Evolutionary conservation across 2,888 invertebrate species (phyloP).

Genomic region (Gandaritis pyraliata): DNA sequence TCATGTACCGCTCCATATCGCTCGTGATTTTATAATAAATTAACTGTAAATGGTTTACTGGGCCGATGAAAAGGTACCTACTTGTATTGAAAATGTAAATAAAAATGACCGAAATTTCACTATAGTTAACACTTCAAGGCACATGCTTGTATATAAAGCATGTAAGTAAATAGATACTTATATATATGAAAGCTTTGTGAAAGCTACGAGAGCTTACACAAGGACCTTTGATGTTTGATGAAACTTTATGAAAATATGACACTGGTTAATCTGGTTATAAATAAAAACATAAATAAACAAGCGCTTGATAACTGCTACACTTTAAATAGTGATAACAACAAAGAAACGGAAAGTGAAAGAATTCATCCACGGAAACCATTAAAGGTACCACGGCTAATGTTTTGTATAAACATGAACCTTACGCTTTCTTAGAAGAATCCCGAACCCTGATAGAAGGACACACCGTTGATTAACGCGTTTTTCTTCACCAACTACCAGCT

Average conservation of each 20-base stretch:
- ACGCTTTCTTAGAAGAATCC: slow-evolving; percentile 72
- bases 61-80: slow-evolving; percentile 64
- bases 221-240: too few species aligned
- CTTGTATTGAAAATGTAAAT: slow-evolving; percentile 61
- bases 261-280: too few species aligned
- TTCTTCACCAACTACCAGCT: slow-evolving; percentile 42
- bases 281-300: slow-evolving; percentile 6
- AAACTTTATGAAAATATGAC: too few species aligned
- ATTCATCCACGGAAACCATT: slow-evolving; percentile 65
- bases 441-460: slow-evolving; percentile 66
- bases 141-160: background rate
- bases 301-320: slow-evolving; percentile 45
- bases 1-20: slow-evolving; percentile 60
- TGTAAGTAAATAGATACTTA: background rate
- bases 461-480: slow-evolving; percentile 75
- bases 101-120: slow-evolving; percentile 68
- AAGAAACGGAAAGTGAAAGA: slow-evolving; percentile 74
- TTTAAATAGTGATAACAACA: slow-evolving; percentile 59
- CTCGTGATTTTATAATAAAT: slow-evolving; percentile 80
- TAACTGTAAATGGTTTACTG: slow-evolving; percentile 75
- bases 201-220: too few species aligned
- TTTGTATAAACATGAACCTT: slow-evolving; percentile 70
- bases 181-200: too few species aligned
- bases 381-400: slow-evolving; percentile 68
- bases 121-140: slow-evolving; percentile 49